Conservation (phyloP, 2,113 vertebrate genomes). For the Mobula hypostoma region DNA sequence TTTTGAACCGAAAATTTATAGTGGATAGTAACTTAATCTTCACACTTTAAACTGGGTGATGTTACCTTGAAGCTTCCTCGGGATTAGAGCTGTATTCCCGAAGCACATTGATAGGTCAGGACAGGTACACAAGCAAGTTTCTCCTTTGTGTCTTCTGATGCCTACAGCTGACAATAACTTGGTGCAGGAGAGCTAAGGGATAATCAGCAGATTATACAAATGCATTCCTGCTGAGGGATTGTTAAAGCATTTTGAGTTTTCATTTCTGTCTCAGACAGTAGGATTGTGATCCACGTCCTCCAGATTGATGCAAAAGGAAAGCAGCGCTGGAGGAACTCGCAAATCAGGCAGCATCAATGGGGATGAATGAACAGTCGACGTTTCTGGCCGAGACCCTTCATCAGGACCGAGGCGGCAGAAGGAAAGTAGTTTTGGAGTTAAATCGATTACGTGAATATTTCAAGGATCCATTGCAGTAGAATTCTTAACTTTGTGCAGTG, state of each 20-base stretch:
- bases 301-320: neutral
- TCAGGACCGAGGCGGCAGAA: too few relatives aligned
- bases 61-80: constrained; percentile 43
- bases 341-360: too few relatives aligned
- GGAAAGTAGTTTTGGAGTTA: neutral
- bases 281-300: neutral
- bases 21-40: constrained; percentile 51
- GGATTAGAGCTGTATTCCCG: constrained; percentile 41
- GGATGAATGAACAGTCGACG: too few relatives aligned
- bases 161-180: constrained; percentile 38
- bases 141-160: constrained; percentile 50
- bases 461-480: neutral
- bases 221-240: neutral
- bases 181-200: constrained; percentile 42
- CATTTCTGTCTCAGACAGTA: neutral
- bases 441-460: neutral
- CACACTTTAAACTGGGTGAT: constrained; percentile 39
- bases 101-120: constrained; percentile 38
- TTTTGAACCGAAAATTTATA: constrained; percentile 48
- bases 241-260: neutral
- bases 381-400: too few relatives aligned
- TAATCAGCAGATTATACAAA: neutral
- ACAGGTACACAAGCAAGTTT: constrained; percentile 48
- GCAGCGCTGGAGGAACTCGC: too few relatives aligned
- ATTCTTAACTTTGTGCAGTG: neutral